Conservation (phyloP, 2,113 vertebrate species). For the Pachyramphus minor region DNA sequence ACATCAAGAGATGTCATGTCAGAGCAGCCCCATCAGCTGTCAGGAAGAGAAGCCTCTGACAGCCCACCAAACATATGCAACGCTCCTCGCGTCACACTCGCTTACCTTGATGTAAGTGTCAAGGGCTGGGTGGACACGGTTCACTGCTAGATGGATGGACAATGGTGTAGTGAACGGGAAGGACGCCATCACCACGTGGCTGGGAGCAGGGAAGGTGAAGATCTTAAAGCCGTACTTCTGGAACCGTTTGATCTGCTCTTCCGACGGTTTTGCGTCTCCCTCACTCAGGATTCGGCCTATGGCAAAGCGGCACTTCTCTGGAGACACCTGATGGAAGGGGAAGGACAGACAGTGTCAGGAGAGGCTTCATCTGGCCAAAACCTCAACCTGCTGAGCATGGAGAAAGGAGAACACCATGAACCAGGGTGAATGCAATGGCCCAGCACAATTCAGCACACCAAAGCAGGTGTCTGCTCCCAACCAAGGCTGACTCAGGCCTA, state of each 20-base stretch:
- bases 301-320: conserved; percentile 80
- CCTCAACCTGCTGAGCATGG: not conserved
- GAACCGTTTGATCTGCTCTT: conserved; percentile 81
- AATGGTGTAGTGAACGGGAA: conserved; percentile 82
- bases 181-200: conserved; percentile 84
- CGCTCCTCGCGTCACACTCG: not conserved
- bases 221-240: conserved; percentile 89
- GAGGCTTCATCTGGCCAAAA: not conserved
- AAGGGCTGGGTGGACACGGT: conserved; percentile 84
- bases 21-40: not conserved
- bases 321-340: conserved; percentile 70
- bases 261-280: conserved; percentile 75
- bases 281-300: conserved; percentile 91
- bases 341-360: not conserved
- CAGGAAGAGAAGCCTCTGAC: not conserved
- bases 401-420: not conserved
- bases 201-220: conserved; percentile 88
- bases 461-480: not conserved
- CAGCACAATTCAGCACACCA: not conserved
- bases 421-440: not conserved
- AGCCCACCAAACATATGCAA: not conserved
- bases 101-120: conserved; percentile 88
- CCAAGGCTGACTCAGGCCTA: not conserved
- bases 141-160: conserved; percentile 81
- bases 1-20: not conserved